Base-by-base conservation (phyloP, 2,888 invertebrate genomes). In the Amphimallon solstitiale region DNA sequence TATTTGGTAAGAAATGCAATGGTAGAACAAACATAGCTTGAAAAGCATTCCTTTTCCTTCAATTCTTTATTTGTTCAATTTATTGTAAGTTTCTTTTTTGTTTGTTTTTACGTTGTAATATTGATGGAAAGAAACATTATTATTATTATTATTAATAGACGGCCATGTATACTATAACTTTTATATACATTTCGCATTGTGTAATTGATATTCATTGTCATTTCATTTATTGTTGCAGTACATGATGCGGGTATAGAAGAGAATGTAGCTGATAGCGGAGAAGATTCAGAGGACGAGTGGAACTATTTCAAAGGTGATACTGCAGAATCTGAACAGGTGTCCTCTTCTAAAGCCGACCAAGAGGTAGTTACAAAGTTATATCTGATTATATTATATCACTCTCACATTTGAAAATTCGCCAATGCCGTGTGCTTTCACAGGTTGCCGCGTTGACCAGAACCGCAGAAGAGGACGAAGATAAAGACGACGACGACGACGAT, bases 231-330 rank as follows among this genome's bases (percentile, higher is more conserved):
- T n/a, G n/a, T 81, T 81, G 23, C 80, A 83, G 83, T 80, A 71
- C 79, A 82, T 69, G 82, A 83, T 79, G 80, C 84, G 82, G 81
- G 80, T 72, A 81, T 88, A 80, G 85, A 87, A 83, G 90, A 90
- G 85, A 90, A 90, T 88, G 89, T 89, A 88, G 90, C 86, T 78
- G 91, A 90, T 82, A 90, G 88, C 77, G 88, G 90, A 77, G 90
- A 90, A 74, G 91, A 91, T 73, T 90, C 91, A 73, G 93, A 93
- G 84, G 93, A 93, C 89, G 94, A 93, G 90, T 93, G 92, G 93
- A 92, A 93, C 82, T 94, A 92, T 81, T 89, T 88, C 81, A 88
- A 88, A 79, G 88, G 88, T 74, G 90, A 89, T 77, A 85, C 85
- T 65, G 86, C 88, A 74, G 87, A 88, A 79, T 88, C 87, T 78